Evolutionary conservation across 2,888 invertebrate genomes (phyloP).

Genomic region (Lepas anatifera): DNA sequence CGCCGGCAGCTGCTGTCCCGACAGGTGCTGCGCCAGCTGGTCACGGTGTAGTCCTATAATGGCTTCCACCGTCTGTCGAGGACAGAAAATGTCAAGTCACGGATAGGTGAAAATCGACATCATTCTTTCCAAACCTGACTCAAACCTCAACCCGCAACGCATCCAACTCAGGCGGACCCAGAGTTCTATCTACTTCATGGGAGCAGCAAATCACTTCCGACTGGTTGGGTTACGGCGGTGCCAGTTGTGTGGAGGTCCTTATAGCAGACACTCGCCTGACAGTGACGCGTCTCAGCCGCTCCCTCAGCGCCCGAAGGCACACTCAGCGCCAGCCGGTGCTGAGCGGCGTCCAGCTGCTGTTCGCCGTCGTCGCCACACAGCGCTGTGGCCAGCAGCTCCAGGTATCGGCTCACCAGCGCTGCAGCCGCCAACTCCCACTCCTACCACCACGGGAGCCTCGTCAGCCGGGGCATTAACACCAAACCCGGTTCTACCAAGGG

Average conservation of each 20-base stretch:
- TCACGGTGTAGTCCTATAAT: conserved; percentile 96
- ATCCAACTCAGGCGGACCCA: too few relatives aligned
- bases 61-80: conserved; percentile 97
- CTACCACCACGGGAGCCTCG: conserved; percentile 45
- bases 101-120: too few relatives aligned
- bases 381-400: conserved; percentile 15
- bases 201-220: too few relatives aligned
- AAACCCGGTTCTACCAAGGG: too few relatives aligned
- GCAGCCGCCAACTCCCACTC: neutral
- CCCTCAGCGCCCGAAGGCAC: conserved; percentile 88
- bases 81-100: too few relatives aligned
- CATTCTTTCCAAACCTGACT: too few relatives aligned
- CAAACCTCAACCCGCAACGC: too few relatives aligned
- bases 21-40: conserved; percentile 99
- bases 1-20: conserved; percentile 96
- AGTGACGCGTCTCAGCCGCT: conserved; percentile 95
- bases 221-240: too few relatives aligned
- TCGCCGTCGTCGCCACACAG: conserved; percentile 37
- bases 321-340: conserved; percentile 57
- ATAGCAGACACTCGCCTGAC: conserved; percentile 91
- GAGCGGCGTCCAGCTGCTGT: conserved; percentile 77
- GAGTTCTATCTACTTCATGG: too few relatives aligned
- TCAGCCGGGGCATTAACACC: too few relatives aligned
- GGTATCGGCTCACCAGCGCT: neutral
- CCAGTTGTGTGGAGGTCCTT: too few relatives aligned